Evolutionary conservation across 1,140 invertebrate species (phyloP).

Genomic region (Drosophila parvula): DNA sequence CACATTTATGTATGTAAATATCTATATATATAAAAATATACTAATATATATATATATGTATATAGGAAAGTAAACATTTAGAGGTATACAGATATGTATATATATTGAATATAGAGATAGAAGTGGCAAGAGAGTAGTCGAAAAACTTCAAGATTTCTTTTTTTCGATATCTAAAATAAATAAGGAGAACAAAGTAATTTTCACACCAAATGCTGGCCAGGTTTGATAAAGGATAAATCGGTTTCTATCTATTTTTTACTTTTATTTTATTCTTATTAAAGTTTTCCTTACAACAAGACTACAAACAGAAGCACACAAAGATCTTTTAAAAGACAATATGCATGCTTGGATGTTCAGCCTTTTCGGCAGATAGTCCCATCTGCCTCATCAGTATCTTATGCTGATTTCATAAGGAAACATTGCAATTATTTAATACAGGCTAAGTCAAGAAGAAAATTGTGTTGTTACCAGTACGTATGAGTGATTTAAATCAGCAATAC

Average conservation of each 20-base stretch:
- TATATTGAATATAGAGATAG: slow-evolving; percentile 35
- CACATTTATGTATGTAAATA: slow-evolving; percentile 55
- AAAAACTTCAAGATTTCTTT: slow-evolving; percentile 5
- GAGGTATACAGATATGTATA: slow-evolving; percentile 40
- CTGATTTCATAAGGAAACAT: not conserved
- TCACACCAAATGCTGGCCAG: slow-evolving; percentile 14
- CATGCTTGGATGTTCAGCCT: not conserved
- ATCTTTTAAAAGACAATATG: not conserved
- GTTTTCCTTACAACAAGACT: not conserved
- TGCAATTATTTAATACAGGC: no score
- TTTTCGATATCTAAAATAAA: slow-evolving; percentile 25
- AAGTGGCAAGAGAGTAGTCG: slow-evolving; percentile 41
- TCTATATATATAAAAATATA: slow-evolving; percentile 45
- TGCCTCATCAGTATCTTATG: not conserved
- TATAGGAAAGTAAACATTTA: slow-evolving; percentile 65
- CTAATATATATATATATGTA: slow-evolving; percentile 49
- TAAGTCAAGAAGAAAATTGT: not conserved
- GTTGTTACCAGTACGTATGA: not conserved
- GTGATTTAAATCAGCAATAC: not conserved
- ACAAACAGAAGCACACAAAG: not conserved
- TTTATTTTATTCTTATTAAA: not conserved
- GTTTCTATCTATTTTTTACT: not conserved
- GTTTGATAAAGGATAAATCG: slow-evolving; percentile 15
- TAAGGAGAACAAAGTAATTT: slow-evolving; percentile 4
- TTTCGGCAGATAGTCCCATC: not conserved